Conservation (phyloP, 2,113 vertebrate species). For the Zingel zingel region DNA sequence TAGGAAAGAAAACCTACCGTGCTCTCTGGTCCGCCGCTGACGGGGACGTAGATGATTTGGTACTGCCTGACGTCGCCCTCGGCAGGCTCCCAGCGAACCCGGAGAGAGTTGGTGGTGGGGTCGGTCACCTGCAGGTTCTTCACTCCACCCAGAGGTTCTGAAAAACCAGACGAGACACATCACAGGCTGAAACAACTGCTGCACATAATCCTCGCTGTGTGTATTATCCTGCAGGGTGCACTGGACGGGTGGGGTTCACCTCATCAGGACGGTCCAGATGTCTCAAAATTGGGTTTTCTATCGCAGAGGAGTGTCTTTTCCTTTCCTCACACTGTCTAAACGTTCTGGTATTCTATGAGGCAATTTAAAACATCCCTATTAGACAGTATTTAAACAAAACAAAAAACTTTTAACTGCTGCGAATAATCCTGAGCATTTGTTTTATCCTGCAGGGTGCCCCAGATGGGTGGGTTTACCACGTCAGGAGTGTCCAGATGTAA, state of each 20-base stretch:
- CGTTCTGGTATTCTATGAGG: not conserved
- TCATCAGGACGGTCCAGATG: slow-evolving; percentile 17
- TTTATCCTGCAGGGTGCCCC: slow-evolving; percentile 39
- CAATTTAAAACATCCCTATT: slow-evolving; percentile 2
- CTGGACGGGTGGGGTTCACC: not conserved
- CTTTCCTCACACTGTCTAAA: slow-evolving; percentile 8
- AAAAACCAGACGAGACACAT: slow-evolving; percentile 11
- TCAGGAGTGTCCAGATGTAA: slow-evolving; percentile 43
- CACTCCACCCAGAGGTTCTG: slow-evolving; percentile 91
- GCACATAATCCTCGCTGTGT: not conserved
- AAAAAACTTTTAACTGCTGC: slow-evolving; percentile 3
- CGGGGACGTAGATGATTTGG: slow-evolving; percentile 89
- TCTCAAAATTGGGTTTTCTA: not conserved
- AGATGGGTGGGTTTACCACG: slow-evolving; percentile 42
- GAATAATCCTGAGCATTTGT: slow-evolving; percentile 12
- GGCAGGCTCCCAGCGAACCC: slow-evolving; percentile 92
- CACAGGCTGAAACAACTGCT: not conserved
- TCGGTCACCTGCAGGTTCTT: slow-evolving; percentile 92
- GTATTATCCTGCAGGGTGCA: not conserved
- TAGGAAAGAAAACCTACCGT: slow-evolving; percentile 78
- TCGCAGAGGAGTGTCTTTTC: slow-evolving; percentile 21
- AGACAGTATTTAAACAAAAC: not conserved
- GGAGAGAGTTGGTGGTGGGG: slow-evolving; percentile 91
- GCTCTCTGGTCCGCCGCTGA: slow-evolving; percentile 85
- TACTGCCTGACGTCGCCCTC: slow-evolving; percentile 93